Percentiles rank a stretch among this genome's conserved stretches.
Evolutionary conservation across 2,113 vertebrate genomes (phyloP).

Genomic region (Catagonus wagneri): DNA sequence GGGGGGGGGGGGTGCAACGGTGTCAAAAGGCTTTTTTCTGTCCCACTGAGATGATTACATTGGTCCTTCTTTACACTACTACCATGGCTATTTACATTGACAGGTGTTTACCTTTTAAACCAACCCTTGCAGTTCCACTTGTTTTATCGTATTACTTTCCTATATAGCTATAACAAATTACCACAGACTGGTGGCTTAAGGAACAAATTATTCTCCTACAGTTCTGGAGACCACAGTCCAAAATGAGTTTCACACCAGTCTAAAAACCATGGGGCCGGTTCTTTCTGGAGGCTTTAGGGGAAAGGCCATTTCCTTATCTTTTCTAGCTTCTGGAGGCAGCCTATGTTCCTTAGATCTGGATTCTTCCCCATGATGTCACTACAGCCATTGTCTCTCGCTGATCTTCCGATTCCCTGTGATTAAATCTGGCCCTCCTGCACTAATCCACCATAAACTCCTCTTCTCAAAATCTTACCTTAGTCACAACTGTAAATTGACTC

Average conservation of each 20-base stretch:
- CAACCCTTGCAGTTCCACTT: background rate
- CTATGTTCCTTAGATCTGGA: background rate
- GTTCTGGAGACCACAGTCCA: background rate
- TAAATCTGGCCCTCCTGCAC: background rate
- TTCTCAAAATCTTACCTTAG: background rate
- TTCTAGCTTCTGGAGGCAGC: background rate
- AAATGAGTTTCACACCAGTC: background rate
- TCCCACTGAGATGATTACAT: background rate
- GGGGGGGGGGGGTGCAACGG: too few relatives aligned
- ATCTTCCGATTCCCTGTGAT: background rate
- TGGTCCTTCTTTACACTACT: background rate
- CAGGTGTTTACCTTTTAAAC: background rate
- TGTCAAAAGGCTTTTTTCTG: background rate
- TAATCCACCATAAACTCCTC: background rate
- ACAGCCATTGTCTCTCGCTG: background rate
- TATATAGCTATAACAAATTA: background rate
- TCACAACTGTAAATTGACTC: background rate
- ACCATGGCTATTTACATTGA: background rate
- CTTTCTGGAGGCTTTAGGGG: background rate
- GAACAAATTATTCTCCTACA: conserved; percentile 8
- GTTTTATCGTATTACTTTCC: background rate
- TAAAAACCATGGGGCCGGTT: background rate
- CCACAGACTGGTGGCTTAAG: background rate
- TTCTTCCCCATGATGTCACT: background rate
- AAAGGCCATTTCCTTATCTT: background rate